Base-by-base conservation (phyloP, 2,888 invertebrate genomes). In the Drosophila falleni region DNA sequence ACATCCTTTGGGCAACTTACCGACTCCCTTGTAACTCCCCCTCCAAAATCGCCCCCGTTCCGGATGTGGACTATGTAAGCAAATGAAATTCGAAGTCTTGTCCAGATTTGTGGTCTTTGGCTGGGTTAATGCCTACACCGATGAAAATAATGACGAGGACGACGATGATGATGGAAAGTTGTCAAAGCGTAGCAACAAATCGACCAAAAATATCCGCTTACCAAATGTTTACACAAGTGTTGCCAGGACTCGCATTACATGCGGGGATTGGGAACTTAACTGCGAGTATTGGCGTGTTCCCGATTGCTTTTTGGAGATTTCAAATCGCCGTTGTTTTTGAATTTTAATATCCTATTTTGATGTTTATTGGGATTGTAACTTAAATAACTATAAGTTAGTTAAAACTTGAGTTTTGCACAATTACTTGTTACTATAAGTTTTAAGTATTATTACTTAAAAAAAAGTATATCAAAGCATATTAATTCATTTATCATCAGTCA, bases 151-250 rank as follows among this genome's bases (percentile, higher is more conserved):
- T 39, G 72, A 56, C 78, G 42, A 11, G 26, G 62, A 26, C 41
- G 39, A 23, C 68, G 72, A 68, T 80, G 78, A 71, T 90, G 89
- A 88, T 80, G 87, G 74, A 89, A 86, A 88, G 83, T 86, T 90
- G 89, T 90, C 89, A 90, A 80, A 65, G 78, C 81, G 59, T 56
- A 60, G 54, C 67, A 89, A 78, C 79, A 87, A 90, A 87, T 87
- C 87, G 89, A 90, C 63, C 86, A 49, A 81, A 89, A 89, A 89
- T 89, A 90, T 87, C 90, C 86, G 89, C 74, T 87, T 81, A 81
- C 85, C 66, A 77, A 83, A 70, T 90, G 80, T 90, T 90, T 90
- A 62, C 87, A 89, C 90, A 90, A 90, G 91, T 90, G 90, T 87
- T 71, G 42, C 61, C 19, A 13, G 46, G 69, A 59, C 58, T 87